These are phyloP conservation scores for Ascidia mentula DNA, from an alignment of 23 tunicate genomes.

Conservation along the genomic window DNA sequence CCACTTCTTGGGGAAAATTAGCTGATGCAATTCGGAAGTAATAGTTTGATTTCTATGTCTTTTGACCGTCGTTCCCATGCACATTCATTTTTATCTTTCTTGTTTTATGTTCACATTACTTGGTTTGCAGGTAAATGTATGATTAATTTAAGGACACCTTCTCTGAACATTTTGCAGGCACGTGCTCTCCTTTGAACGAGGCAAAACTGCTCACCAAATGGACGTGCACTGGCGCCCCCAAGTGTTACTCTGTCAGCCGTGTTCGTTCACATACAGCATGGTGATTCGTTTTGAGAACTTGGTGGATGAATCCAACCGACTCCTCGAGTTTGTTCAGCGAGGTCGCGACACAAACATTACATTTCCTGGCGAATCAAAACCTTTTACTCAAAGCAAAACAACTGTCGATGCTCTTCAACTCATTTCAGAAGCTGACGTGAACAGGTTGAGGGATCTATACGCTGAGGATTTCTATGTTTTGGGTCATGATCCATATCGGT, in stretches of 20 bases:
- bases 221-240: constrained; percentile 89
- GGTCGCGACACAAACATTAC: neutral
- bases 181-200: neutral
- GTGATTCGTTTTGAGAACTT: constrained; percentile 62
- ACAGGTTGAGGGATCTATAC: constrained; percentile 30
- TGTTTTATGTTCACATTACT: too few relatives aligned
- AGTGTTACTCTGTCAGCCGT: constrained; percentile 46
- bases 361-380: constrained; percentile 27
- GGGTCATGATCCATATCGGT: constrained; percentile 41
- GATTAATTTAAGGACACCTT: too few relatives aligned
- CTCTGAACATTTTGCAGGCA: too few relatives aligned
- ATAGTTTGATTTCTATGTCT: too few relatives aligned
- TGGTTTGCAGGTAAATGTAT: too few relatives aligned
- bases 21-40: too few relatives aligned
- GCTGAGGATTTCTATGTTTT: constrained; percentile 41
- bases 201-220: neutral
- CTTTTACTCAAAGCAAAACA: neutral
- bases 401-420: constrained; percentile 24
- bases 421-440: constrained; percentile 31
- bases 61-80: too few relatives aligned
- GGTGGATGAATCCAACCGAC: constrained; percentile 39
- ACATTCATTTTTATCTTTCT: too few relatives aligned
- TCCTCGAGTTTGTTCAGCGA: constrained; percentile 47
- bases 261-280: constrained; percentile 58
- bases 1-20: too few relatives aligned